A percentile compares a stretch with the other conserved stretches of the same genome.
Evolutionary conservation across 2,113 vertebrate species (phyloP).

Genomic region (Cryptoleucopteryx plumbea): DNA sequence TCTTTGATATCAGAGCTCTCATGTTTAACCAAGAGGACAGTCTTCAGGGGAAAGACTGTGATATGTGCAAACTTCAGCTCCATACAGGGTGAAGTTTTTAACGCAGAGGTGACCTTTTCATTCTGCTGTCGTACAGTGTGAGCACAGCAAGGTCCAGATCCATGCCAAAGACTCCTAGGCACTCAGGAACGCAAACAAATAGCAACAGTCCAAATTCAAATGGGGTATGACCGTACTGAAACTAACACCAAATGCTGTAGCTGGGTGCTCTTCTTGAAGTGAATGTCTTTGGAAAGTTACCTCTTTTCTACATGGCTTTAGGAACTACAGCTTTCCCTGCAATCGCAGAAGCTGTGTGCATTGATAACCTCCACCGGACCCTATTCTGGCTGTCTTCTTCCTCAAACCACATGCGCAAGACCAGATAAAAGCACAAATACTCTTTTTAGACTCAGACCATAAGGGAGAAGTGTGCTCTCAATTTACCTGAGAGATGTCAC

Average conservation of each 20-base stretch:
- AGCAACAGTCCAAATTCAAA: background rate
- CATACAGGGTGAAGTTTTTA: background rate
- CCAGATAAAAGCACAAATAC: background rate
- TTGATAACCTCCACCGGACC: background rate
- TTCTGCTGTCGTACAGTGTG: background rate
- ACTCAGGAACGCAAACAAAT: background rate
- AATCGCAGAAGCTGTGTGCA: background rate
- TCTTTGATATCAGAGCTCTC: conserved; percentile 2
- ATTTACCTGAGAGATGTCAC: background rate
- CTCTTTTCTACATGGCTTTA: background rate
- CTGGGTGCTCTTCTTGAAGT: background rate
- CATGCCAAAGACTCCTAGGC: background rate
- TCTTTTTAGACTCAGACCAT: background rate
- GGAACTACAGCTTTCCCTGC: background rate
- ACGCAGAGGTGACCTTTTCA: background rate
- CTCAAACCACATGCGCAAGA: background rate
- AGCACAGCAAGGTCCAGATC: background rate
- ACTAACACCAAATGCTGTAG: background rate
- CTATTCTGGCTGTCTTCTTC: background rate
- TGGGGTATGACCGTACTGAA: background rate
- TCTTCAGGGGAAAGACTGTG: background rate
- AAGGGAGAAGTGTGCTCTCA: background rate
- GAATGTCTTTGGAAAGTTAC: background rate
- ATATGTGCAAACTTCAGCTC: background rate
- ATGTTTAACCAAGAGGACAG: background rate